Conservation (phyloP, 2,797 vertebrate genomes). For the Dipus sagitta region DNA sequence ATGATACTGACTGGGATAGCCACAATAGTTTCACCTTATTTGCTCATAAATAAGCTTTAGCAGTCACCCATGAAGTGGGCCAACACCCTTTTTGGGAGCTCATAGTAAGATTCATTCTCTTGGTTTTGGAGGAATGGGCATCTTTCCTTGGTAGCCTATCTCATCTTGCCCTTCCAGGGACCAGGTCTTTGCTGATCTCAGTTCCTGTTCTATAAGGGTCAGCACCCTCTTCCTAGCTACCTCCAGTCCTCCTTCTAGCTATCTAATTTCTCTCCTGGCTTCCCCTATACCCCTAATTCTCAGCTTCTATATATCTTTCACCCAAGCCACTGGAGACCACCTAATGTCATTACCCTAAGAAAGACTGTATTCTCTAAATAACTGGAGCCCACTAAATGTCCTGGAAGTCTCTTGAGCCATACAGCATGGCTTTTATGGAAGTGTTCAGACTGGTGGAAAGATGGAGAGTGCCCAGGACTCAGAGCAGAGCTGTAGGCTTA, state of each 20-base stretch:
- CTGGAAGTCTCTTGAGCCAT: background rate
- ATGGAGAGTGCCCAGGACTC: background rate
- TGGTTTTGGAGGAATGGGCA: background rate
- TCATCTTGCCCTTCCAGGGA: background rate
- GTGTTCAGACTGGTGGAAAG: background rate
- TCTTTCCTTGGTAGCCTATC: too few relatives aligned
- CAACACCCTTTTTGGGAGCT: too few relatives aligned
- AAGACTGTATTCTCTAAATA: background rate
- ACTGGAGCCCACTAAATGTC: background rate
- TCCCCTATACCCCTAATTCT: background rate
- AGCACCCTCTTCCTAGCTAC: background rate
- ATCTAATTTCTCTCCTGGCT: too few relatives aligned
- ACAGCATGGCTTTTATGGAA: background rate
- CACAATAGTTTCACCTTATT: background rate
- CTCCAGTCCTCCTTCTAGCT: background rate
- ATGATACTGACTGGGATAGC: background rate
- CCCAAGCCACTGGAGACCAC: too few relatives aligned
- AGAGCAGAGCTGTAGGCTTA: background rate
- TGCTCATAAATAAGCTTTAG: background rate
- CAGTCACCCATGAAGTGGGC: background rate
- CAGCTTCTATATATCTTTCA: background rate
- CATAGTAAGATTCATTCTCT: background rate
- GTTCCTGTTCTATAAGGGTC: rapidly evolving
- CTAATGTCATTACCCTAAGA: too few relatives aligned
- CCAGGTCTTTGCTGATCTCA: background rate